Evolutionary conservation across 2,888 invertebrate species (phyloP), one percentile per base, ranked within the genome.

Genomic region (Eristalis arbustorum): DNA sequence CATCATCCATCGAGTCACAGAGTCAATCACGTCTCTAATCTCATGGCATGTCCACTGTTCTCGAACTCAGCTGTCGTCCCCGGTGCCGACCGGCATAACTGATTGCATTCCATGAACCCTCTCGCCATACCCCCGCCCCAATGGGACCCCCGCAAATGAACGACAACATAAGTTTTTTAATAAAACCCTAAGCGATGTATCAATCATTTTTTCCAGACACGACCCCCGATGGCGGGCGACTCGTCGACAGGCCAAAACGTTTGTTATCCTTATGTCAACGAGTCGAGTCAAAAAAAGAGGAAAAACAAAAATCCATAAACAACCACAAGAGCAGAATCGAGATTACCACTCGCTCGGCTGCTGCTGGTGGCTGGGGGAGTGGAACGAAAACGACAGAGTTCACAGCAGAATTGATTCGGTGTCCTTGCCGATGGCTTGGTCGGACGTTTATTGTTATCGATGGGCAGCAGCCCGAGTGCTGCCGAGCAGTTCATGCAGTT

Each of bases 401-500:
- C 11, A 59, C 42, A 59, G 59, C 22, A 66, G 28, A 42, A 75
- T 75, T 74, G 64, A 74, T 57, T 49, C 8, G 2, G 49, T 57
- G 59, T 74, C 66, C 66, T 74, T 71, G 71, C 28, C 34, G 18
- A 22, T 68, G 68, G 31, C 71, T 28, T 13, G 37, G 14, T 59
- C 11, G 67, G 59, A 75, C 67, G 59, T 67, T 75, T 59, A 67
- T 75, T 75, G 67, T 67, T 75, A 67, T 75, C 75, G 59, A 61
- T 42, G 18, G 42, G 67, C 57, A 67, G 14, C 42, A 49, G 49
- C 49, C n/a, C 18, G 49, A 49, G 49, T 18, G n/a, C 49, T 49
- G 49, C 49, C 18, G 49, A 49, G 49, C 6, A 18, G 8, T 49
- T 13, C 34, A 10, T 34, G 42, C 18, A 22, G 72, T 68, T 40